Conservation (phyloP, 35 echinoderm and acorn worm genomes). For the Nesometra sesokonis region DNA sequence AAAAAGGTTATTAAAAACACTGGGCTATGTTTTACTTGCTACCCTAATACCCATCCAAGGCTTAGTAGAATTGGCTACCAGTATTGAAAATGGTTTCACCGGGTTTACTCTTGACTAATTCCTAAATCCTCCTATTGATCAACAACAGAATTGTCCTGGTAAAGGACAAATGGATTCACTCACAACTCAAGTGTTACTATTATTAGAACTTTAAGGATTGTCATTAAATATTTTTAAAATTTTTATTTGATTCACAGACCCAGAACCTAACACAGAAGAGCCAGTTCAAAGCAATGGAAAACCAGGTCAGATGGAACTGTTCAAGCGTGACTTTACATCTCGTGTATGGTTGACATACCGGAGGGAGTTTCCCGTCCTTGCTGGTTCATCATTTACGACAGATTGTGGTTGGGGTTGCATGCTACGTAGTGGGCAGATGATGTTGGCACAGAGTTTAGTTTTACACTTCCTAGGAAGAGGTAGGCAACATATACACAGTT, state of each 20-base stretch:
- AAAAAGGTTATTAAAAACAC: no score
- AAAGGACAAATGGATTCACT: no score
- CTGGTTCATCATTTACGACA: constrained; percentile 70
- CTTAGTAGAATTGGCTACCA: no score
- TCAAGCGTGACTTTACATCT: constrained; percentile 89
- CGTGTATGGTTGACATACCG: constrained; percentile 92
- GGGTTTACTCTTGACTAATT: no score
- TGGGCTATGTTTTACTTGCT: no score
- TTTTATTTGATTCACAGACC: constrained; percentile 31
- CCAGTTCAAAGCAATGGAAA: constrained; percentile 47
- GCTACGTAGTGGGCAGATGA: constrained; percentile 95
- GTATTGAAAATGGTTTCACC: no score
- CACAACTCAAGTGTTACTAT: no score
- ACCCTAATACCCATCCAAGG: no score
- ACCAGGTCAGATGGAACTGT: constrained; percentile 73
- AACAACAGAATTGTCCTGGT: no score
- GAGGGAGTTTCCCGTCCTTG: constrained; percentile 80
- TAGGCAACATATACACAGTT: constrained; percentile 20
- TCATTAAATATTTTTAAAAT: not conserved
- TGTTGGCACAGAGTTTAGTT: constrained; percentile 77
- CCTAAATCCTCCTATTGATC: no score
- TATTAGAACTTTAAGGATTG: no score
- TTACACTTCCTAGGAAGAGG: constrained; percentile 83
- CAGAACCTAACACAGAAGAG: constrained; percentile 30
- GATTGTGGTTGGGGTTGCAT: constrained; percentile 99